Evolutionary conservation across 2,888 invertebrate genomes (phyloP).

Genomic region (Zonitis immaculata): DNA sequence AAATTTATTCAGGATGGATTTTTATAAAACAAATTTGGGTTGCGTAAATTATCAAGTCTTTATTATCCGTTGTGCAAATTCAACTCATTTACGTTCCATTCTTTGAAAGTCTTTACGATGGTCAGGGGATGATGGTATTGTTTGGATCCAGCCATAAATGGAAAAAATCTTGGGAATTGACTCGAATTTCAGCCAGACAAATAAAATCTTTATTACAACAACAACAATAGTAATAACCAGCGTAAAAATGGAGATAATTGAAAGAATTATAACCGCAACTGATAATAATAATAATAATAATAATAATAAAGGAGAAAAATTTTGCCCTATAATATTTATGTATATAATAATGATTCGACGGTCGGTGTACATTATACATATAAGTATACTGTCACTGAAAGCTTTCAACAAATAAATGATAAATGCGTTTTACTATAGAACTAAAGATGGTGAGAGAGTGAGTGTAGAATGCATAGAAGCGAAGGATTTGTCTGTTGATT

Average conservation of each 20-base stretch:
- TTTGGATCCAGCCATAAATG: neutral
- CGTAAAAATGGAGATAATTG: no score
- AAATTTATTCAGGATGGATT: neutral
- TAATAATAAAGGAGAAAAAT: neutral
- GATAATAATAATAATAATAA: no score
- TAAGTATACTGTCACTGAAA: slow-evolving; percentile 5
- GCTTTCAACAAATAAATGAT: slow-evolving; percentile 23
- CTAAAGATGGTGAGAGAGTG: slow-evolving; percentile 31
- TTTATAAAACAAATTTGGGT: neutral
- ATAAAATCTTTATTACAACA: neutral
- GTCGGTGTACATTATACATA: slow-evolving; percentile 6
- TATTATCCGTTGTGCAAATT: neutral
- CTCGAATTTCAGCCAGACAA: neutral
- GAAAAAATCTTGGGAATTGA: neutral
- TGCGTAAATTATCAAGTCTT: neutral
- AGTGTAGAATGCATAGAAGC: slow-evolving; percentile 29
- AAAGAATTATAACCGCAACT: no score
- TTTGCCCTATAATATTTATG: neutral
- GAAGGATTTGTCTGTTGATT: slow-evolving; percentile 32
- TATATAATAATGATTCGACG: slow-evolving; percentile 7
- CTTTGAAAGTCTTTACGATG: neutral
- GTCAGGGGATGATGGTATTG: neutral
- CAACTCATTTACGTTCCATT: neutral
- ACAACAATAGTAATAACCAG: no score
- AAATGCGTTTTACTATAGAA: slow-evolving; percentile 23